Evolutionary conservation across 2,888 invertebrate genomes (phyloP).

Genomic region (Calameuta idolon): DNA sequence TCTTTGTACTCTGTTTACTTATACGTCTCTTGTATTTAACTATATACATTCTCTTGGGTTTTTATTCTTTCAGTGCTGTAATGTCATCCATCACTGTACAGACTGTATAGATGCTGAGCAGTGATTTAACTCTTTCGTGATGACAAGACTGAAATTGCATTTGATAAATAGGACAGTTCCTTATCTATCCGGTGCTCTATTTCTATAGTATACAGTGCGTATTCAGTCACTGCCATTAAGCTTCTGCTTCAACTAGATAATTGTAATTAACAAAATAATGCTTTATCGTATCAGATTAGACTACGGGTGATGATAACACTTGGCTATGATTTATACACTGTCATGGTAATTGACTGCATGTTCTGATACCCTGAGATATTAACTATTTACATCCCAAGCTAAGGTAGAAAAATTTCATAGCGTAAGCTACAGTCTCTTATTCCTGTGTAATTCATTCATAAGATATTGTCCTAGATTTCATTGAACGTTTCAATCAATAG

Average conservation of each 20-base stretch:
- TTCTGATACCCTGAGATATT: neutral
- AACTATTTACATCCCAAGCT: neutral
- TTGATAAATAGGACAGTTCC: too few species aligned
- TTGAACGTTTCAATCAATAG: neutral
- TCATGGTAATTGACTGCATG: neutral
- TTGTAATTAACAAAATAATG: neutral
- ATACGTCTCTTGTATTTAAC: neutral
- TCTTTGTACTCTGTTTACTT: neutral
- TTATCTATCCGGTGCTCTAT: neutral
- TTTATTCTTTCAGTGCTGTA: neutral
- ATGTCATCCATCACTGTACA: neutral
- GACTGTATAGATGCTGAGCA: neutral
- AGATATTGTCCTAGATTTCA: neutral
- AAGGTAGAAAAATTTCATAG: neutral
- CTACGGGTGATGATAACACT: neutral
- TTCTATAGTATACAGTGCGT: neutral
- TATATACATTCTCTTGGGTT: neutral
- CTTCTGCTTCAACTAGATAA: neutral
- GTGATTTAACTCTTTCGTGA: neutral
- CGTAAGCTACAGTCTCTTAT: neutral
- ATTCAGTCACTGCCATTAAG: neutral
- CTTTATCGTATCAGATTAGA: neutral
- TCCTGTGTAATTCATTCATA: neutral
- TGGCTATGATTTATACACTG: neutral
- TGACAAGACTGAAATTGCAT: neutral